Evolutionary conservation across 2,888 invertebrate species (phyloP).

Genomic region (Trichacis sp.): DNA sequence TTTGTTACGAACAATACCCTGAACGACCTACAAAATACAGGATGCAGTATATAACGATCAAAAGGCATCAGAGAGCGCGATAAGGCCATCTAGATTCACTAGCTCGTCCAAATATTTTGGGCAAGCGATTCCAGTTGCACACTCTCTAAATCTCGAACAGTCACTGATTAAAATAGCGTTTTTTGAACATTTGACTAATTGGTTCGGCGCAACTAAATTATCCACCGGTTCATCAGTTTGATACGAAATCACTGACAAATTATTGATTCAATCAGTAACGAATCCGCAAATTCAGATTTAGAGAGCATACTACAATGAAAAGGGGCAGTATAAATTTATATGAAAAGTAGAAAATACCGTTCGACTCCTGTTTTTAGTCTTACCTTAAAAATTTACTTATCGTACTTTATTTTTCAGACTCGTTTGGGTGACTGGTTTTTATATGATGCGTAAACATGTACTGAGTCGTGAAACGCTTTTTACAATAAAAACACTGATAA

Average conservation of each 20-base stretch:
- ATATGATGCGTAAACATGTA: constrained; percentile 60
- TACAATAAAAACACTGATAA: constrained; percentile 61
- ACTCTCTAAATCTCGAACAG: too few species aligned
- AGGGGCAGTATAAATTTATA: not conserved
- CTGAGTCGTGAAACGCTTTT: constrained; percentile 59
- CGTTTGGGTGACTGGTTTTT: constrained; percentile 58
- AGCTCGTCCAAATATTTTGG: not conserved
- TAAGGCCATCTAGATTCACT: not conserved
- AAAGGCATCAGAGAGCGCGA: not conserved
- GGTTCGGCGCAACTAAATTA: too few species aligned
- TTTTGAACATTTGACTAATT: too few species aligned
- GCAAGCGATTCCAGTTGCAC: too few species aligned
- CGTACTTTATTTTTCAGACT: constrained; percentile 54
- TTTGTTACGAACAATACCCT: not conserved
- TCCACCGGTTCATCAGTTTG: too few species aligned
- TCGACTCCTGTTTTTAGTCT: not conserved
- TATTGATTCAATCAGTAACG: too few species aligned
- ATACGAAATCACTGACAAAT: too few species aligned
- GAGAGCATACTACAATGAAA: too few species aligned
- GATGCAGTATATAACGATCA: not conserved
- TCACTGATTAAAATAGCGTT: too few species aligned
- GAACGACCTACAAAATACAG: not conserved
- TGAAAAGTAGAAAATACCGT: not conserved
- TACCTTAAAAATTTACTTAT: not conserved
- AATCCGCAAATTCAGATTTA: too few species aligned